phyloP scores from a whole-genome alignment of 2,113 vertebrate species.

The Coptodon rendalli region DNA sequence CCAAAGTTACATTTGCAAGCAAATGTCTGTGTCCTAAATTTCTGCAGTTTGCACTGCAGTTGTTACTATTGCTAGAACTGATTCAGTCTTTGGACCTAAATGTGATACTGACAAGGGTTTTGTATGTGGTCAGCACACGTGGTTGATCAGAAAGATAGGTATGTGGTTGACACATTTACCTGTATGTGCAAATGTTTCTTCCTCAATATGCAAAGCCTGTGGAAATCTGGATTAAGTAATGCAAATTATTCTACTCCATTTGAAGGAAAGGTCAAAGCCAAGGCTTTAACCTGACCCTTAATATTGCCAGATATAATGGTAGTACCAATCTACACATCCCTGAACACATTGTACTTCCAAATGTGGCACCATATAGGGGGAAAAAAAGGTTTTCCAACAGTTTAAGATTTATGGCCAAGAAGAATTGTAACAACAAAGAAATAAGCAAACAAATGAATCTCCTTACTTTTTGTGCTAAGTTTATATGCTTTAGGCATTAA shows the following conservation, averaged over 20 bases:
- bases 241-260: background rate
- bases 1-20: background rate
- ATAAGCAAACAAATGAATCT: background rate
- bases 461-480: background rate
- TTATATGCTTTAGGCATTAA: background rate
- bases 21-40: background rate
- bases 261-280: background rate
- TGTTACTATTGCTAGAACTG: background rate
- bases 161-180: background rate
- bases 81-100: background rate
- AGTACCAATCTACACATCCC: background rate
- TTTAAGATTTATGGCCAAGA: background rate
- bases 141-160: background rate
- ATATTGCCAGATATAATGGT: background rate
- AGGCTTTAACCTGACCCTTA: background rate
- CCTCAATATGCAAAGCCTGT: background rate
- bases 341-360: background rate
- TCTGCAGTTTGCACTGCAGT: background rate
- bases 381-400: background rate
- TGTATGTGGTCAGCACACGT: background rate
- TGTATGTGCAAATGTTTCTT: fast-evolving
- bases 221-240: background rate
- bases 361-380: background rate
- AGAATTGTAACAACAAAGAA: background rate
- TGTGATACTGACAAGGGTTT: fast-evolving